These are phyloP conservation scores for Thalassoma bifasciatum DNA, from an alignment of 2,113 vertebrate species.

Conservation along the genomic window DNA sequence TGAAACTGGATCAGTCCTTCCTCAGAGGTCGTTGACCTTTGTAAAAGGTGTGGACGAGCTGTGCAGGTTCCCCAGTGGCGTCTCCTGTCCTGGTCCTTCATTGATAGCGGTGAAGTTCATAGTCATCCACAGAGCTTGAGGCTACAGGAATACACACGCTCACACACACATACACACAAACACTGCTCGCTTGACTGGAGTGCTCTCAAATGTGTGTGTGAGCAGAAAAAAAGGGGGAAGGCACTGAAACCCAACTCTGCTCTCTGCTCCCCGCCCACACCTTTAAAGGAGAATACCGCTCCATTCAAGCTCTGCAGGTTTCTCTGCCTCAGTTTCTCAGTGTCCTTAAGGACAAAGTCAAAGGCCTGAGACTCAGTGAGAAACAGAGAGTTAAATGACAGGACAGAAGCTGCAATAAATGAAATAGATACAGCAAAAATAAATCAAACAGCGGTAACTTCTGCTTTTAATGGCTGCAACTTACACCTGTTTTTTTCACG, in stretches of 20 bases:
- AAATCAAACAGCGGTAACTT: too few relatives aligned
- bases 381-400: neutral
- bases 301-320: constrained; percentile 50
- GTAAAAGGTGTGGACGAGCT: constrained; percentile 35
- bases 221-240: constrained; percentile 50
- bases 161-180: neutral
- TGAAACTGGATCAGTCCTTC: constrained; percentile 22
- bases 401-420: too few relatives aligned
- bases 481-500: too few relatives aligned
- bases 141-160: neutral
- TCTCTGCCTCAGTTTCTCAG: too few relatives aligned
- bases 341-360: constrained; percentile 26
- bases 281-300: constrained; percentile 67
- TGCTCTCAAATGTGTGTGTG: constrained; percentile 20
- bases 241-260: constrained; percentile 67
- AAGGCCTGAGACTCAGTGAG: neutral
- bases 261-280: constrained; percentile 55
- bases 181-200: constrained; percentile 13
- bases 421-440: too few relatives aligned
- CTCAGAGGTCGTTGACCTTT: constrained; percentile 53
- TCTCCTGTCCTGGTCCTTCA: constrained; percentile 48
- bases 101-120: constrained; percentile 43
- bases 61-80: constrained; percentile 37
- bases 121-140: constrained; percentile 24
- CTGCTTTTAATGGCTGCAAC: too few relatives aligned